Evolutionary conservation across 2,888 invertebrate species (phyloP), one percentile per base, ranked within the genome.

Genomic region (Dicroscelio sp.): DNA sequence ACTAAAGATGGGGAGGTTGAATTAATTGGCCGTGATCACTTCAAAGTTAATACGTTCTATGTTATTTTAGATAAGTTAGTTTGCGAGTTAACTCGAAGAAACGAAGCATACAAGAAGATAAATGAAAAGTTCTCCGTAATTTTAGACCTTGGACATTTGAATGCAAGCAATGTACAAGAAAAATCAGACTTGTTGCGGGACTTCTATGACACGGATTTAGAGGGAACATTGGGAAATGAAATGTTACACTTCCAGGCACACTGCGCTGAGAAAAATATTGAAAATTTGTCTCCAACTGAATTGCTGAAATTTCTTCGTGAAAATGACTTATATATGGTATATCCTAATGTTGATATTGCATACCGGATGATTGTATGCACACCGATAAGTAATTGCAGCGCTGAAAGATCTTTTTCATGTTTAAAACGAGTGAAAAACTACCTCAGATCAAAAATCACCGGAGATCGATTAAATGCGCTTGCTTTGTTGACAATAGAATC

Each of bases 311-410:
- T 60, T 25, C 65, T 78, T 23, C 25, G 75, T 52, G 55, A 78
- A 38, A 69, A 88, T 76, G 60, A 84, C 0, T 27, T 88, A 17
- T 17, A 79, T 14, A 33, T 31, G 5, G 38, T 73, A 3, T 90
- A 67, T 78, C 90, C 90, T 8, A 83, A 86, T 31, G 48, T 90
- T 30, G 73, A 86, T 14, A 86, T 86, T 23, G 83, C 79, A 17
- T 80, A 69, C 2, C 60, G 86, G 17, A 83, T 90, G 55, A n/a
- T 76, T 30, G 55, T 78, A 8, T 78, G 69, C 20, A 86, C 43
- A 8, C 65, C 83, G 8, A 35, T 73, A 14, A 78, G 58, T 20
- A 90, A 86, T 43, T 90, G 71, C 55, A 63, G 58, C 10, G 75
- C 55, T 2, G 90, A 90, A 79, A 43, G 86, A 31, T 78, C 63